Evolutionary conservation across 1,140 invertebrate genomes (phyloP).

Genomic region (Heliothis subflexa): DNA sequence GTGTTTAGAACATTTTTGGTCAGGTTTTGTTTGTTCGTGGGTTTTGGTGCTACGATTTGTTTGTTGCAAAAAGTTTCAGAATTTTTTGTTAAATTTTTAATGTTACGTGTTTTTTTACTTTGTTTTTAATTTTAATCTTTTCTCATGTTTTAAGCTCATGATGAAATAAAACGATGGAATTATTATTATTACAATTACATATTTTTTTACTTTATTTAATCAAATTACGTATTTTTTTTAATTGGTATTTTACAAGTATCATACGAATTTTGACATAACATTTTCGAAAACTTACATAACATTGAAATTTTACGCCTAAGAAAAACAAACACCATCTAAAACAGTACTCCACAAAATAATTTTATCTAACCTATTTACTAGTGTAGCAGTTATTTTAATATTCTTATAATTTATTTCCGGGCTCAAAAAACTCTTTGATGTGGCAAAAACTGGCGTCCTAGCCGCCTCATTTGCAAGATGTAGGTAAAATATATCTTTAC

Average conservation of each 20-base stretch:
- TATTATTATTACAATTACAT: not conserved
- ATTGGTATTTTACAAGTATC: not conserved
- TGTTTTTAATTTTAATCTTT: too few species aligned
- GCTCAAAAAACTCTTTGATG: constrained; percentile 32
- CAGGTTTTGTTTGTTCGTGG: not conserved
- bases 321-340: not conserved
- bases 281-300: not conserved
- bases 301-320: not conserved
- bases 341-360: not conserved
- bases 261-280: too few species aligned
- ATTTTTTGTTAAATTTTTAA: not conserved
- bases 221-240: too few species aligned
- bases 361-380: constrained; percentile 43
- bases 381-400: constrained; percentile 45
- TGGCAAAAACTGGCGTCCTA: constrained; percentile 24
- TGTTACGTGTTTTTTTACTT: not conserved
- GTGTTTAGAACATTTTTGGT: not conserved
- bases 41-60: constrained; percentile 8
- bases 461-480: constrained; percentile 33
- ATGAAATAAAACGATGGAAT: not conserved
- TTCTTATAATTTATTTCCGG: constrained; percentile 48
- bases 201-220: too few species aligned
- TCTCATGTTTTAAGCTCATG: too few species aligned
- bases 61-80: not conserved
- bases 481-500: constrained; percentile 34